Conservation (phyloP, 2,113 vertebrate species). For the Cyprinodon tularosa region DNA sequence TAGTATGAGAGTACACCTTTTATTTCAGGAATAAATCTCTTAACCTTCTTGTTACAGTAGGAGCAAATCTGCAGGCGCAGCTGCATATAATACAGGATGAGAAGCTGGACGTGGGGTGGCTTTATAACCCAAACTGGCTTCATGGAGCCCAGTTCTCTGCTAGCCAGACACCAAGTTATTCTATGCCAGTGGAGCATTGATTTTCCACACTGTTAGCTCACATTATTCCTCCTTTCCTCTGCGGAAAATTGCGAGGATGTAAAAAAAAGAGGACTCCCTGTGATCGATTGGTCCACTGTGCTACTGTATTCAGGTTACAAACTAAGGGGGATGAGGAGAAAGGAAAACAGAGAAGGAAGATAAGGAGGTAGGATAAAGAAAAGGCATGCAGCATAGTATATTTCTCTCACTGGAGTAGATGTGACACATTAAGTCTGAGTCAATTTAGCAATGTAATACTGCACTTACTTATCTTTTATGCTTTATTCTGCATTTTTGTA, state of each 20-base stretch:
- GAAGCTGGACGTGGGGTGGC: conserved; percentile 58
- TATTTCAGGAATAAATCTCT: conserved; percentile 65
- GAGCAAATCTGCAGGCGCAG: conserved; percentile 49
- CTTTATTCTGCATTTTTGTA: conserved; percentile 11
- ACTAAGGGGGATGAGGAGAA: conserved; percentile 61
- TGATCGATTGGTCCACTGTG: conserved; percentile 77
- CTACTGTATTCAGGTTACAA: conserved; percentile 79
- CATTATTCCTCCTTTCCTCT: conserved; percentile 78
- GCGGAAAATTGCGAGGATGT: conserved; percentile 74
- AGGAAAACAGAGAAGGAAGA: conserved; percentile 19
- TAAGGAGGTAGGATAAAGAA: conserved; percentile 25
- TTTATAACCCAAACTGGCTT: conserved; percentile 72
- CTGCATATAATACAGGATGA: conserved; percentile 60
- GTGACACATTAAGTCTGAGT: conserved; percentile 35
- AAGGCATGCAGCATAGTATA: conserved; percentile 36
- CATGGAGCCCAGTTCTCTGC: conserved; percentile 62
- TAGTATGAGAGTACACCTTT: conserved; percentile 33
- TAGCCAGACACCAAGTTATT: conserved; percentile 74
- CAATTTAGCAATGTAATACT: conserved; percentile 5
- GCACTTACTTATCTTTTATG: conserved; percentile 4
- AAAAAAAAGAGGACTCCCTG: conserved; percentile 72
- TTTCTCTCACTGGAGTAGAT: conserved; percentile 52
- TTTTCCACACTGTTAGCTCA: conserved; percentile 82
- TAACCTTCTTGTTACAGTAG: conserved; percentile 65
- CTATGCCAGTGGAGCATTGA: conserved; percentile 79